phyloP scores from a whole-genome alignment of 2,888 invertebrate species.

The Geophilus truncorum region DNA sequence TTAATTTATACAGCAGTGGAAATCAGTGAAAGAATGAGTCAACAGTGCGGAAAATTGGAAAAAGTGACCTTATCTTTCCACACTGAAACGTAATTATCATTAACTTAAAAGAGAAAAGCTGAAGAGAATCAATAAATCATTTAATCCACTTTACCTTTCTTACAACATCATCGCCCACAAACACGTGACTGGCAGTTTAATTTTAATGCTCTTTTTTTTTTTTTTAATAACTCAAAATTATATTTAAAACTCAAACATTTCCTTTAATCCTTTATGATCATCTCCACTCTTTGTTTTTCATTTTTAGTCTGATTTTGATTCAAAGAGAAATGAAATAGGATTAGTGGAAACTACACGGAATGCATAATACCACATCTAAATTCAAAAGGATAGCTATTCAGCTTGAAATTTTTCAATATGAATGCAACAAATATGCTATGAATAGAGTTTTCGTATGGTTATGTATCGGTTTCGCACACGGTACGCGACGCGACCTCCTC shows the following conservation, averaged over 20 bases:
- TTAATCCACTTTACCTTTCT: not conserved
- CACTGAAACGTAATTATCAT: not conserved
- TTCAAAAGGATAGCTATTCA: not conserved
- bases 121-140: not conserved
- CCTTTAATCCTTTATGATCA: no score
- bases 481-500: not conserved
- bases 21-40: not conserved
- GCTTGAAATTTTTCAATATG: not conserved
- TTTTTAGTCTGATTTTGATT: no score
- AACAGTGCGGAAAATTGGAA: not conserved
- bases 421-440: not conserved
- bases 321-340: no score
- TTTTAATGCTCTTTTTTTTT: not conserved
- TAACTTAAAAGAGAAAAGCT: not conserved
- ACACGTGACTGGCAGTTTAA: not conserved
- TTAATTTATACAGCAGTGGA: not conserved
- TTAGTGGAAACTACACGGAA: no score
- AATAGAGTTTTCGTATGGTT: no score
- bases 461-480: not conserved
- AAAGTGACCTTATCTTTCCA: not conserved
- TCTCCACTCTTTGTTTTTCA: no score
- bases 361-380: not conserved
- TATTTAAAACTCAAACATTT: not conserved
- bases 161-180: not conserved
- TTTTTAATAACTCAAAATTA: not conserved